Evolutionary conservation across 2,888 invertebrate species (phyloP), one percentile per base, ranked within the genome.

Genomic region (Cerastis rubricosa): DNA sequence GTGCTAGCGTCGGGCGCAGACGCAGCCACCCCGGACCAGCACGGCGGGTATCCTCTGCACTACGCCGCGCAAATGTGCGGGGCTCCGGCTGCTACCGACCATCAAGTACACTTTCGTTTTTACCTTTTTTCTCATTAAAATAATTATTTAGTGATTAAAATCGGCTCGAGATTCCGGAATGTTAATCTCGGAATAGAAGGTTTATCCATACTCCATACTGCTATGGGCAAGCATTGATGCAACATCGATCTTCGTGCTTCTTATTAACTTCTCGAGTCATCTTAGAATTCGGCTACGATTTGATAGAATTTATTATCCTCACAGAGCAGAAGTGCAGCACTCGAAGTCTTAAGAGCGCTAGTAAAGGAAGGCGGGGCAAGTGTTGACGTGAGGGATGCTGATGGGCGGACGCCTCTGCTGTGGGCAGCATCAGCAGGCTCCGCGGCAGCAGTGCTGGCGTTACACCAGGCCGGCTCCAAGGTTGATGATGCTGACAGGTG

Each of bases 351-450:
- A 4, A 97, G 98, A 76, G 98, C 98, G 11, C 97, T 99, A 17
- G 97, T 99, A 45, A 97, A 97, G 71, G 97, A 98, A 89, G 98
- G 98, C 19, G 98, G 98, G 17, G 98, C 98, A 7, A 97, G 98
- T 35, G 98, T 99, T 1, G 98, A 99, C 86, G 98, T 98, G 1
- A 97, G 98, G 74, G 99, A 99, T 94, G 98, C 98, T 65, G 99
- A 99, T 92, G 99, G 99, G 0, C 97, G 99, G 14, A 99, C 99
- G 89, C 99, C 99, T 1, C 96, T 99, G 72, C 96, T 99, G 19
- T 99, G 99, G 99, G 99, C 99, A 0, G 99, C 99, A 0, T 99
- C 99, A 85, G 99, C 99, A 40, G 99, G 99, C 9, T 99, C 99
- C 59, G 98, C 98, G 0, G 98, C 99, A 85, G 99, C 99, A 0